Conservation (phyloP, 2,888 invertebrate genomes). For the Ramazzottius varieornatus region DNA sequence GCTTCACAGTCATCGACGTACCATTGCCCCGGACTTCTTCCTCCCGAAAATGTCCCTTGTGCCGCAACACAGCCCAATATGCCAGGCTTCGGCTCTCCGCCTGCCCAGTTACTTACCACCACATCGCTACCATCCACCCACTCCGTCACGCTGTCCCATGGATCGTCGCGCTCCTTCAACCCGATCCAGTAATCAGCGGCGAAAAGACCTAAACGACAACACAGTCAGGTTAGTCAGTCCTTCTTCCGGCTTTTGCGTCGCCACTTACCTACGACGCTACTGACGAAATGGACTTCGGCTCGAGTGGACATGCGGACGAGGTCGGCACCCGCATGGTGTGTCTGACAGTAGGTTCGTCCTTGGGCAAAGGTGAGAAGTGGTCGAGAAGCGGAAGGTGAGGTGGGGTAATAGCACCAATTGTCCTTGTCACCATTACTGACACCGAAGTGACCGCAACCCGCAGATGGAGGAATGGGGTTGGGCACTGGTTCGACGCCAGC, state of each 20-base stretch:
- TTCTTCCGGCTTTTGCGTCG: too few species aligned
- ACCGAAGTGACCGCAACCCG: too few species aligned
- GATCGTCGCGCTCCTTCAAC: not conserved
- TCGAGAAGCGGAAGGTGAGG: too few species aligned
- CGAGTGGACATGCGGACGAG: not conserved
- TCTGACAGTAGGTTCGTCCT: not conserved
- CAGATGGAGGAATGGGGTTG: too few species aligned
- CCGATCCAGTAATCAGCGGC: not conserved
- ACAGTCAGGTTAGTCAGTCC: too few species aligned
- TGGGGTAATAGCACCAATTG: too few species aligned
- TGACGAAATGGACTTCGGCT: not conserved
- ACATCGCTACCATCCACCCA: not conserved
- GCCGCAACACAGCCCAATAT: not conserved
- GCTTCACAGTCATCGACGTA: not conserved
- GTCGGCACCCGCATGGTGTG: not conserved
- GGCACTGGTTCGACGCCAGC: too few species aligned
- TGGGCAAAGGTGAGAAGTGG: not conserved
- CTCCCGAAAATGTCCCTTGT: not conserved
- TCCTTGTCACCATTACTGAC: too few species aligned
- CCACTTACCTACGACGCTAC: not conserved
- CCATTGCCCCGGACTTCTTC: not conserved
- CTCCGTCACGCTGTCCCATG: not conserved
- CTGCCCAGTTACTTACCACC: not conserved
- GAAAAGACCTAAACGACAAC: too few species aligned
- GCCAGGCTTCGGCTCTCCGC: not conserved